A percentile compares a stretch with the other conserved stretches of the same genome.
phyloP scores from a whole-genome alignment of 2,113 vertebrate genomes.

The Seriola rivoliana region DNA sequence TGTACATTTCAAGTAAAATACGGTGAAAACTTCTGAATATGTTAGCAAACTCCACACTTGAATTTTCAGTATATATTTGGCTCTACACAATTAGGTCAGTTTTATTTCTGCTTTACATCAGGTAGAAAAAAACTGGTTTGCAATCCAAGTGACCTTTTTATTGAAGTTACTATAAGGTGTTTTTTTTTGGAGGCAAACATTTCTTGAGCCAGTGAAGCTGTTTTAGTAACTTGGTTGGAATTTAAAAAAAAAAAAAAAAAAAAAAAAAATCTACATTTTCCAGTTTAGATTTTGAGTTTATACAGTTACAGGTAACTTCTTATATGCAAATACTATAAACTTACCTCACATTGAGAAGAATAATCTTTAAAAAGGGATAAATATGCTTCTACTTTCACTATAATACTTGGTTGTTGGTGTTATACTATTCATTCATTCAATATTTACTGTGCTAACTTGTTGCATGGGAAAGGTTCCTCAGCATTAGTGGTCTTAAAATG shows the following conservation, averaged over 20 bases:
- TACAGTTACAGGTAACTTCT: conserved; percentile 58
- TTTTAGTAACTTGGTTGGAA: conserved; percentile 35
- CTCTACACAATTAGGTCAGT: conserved; percentile 23
- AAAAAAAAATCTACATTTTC: conserved; percentile 23
- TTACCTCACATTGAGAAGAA: conserved; percentile 76
- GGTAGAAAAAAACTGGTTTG: conserved; percentile 51
- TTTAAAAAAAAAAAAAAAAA: background rate
- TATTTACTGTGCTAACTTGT: conserved; percentile 63
- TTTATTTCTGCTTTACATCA: conserved; percentile 47
- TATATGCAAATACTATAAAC: conserved; percentile 80
- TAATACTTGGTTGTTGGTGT: conserved; percentile 58
- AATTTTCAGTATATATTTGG: conserved; percentile 37
- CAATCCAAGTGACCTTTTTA: conserved; percentile 81
- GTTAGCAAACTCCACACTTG: conserved; percentile 1
- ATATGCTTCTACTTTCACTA: conserved; percentile 55
- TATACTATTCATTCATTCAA: conserved; percentile 30
- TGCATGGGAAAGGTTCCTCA: conserved; percentile 68
- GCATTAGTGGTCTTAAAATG: conserved; percentile 22
- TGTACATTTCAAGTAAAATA: conserved; percentile 28
- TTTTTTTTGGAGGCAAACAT: conserved; percentile 34
- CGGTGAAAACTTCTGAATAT: background rate
- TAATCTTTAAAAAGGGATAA: conserved; percentile 48
- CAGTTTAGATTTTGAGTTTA: conserved; percentile 47
- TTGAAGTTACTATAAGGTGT: conserved; percentile 44
- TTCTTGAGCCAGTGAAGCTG: conserved; percentile 34